Conservation (phyloP, 2,888 invertebrate species). For the Polymixis lichenea region DNA sequence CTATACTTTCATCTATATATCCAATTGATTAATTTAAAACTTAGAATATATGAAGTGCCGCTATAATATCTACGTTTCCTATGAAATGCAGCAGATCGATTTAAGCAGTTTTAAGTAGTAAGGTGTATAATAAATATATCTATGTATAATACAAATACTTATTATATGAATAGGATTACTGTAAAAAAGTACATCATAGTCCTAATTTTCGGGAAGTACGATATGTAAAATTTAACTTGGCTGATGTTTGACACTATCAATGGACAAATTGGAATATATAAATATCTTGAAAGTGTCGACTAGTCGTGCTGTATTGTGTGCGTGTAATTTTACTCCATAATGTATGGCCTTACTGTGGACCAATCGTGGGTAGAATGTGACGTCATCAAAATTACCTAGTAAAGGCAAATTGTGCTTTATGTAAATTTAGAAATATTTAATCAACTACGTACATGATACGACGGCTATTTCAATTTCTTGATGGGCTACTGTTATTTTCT, state of each 20-base stretch:
- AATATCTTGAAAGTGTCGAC: slow-evolving; percentile 51
- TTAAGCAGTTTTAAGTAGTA: slow-evolving; percentile 61
- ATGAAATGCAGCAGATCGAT: slow-evolving; percentile 68
- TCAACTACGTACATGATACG: slow-evolving; percentile 24
- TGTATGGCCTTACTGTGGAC: slow-evolving; percentile 87
- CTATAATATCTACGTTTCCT: slow-evolving; percentile 56
- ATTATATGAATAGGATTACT: slow-evolving; percentile 33
- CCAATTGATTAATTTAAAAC: slow-evolving; percentile 44
- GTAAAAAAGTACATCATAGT: slow-evolving; percentile 45
- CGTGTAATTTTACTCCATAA: slow-evolving; percentile 71
- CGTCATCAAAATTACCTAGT: slow-evolving; percentile 74
- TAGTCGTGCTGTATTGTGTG: slow-evolving; percentile 52
- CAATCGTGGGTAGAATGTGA: slow-evolving; percentile 80
- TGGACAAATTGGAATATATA: slow-evolving; percentile 25
- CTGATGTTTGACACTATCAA: slow-evolving; percentile 33
- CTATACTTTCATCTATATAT: slow-evolving; percentile 62
- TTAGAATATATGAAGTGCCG: slow-evolving; percentile 60
- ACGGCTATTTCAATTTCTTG: slow-evolving; percentile 41
- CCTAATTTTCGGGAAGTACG: slow-evolving; percentile 34
- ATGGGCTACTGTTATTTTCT: slow-evolving; percentile 51
- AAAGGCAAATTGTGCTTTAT: slow-evolving; percentile 73
- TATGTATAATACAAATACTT: slow-evolving; percentile 41
- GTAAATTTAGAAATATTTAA: slow-evolving; percentile 66
- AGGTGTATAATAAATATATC: slow-evolving; percentile 49
- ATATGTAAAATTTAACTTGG: slow-evolving; percentile 17